A percentile compares a stretch with the other conserved stretches of the same genome.
Conservation (phyloP, 2,113 vertebrate genomes). For the Oncorhynchus clarkii region DNA sequence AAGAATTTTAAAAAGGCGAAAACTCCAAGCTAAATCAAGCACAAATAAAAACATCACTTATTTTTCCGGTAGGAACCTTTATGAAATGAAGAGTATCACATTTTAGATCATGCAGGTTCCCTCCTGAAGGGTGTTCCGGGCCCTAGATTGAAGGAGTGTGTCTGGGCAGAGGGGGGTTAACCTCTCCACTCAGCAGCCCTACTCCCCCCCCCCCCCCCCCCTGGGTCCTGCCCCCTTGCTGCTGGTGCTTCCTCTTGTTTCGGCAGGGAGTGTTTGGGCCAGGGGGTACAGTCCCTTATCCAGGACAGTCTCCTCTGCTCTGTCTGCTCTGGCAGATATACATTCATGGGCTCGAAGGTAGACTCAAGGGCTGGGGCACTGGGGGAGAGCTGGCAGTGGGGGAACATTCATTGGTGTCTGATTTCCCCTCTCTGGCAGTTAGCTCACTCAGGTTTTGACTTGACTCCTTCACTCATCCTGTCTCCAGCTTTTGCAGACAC, state of each 20-base stretch:
- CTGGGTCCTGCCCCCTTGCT: background rate
- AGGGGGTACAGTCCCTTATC: conserved; percentile 80
- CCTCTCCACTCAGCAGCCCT: conserved; percentile 41
- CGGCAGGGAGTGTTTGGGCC: conserved; percentile 77
- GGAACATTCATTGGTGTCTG: background rate
- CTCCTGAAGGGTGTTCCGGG: conserved; percentile 78
- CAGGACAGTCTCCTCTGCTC: conserved; percentile 82
- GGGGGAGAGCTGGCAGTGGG: background rate
- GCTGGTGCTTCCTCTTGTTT: conserved; percentile 66
- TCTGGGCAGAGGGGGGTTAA: conserved; percentile 70
- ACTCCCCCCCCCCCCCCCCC: conserved; percentile 55
- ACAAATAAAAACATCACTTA: too few relatives aligned
- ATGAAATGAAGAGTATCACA: background rate
- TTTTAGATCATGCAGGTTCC: conserved; percentile 59
- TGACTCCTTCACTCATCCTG: background rate
- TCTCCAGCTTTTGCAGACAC: background rate
- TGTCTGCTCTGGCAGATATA: conserved; percentile 58
- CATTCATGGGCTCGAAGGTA: background rate
- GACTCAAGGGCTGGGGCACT: background rate
- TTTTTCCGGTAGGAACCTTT: too few relatives aligned
- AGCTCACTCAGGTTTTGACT: background rate
- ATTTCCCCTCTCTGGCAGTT: background rate
- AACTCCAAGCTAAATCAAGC: too few relatives aligned
- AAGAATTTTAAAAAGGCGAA: too few relatives aligned
- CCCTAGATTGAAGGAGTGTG: conserved; percentile 72